Base-by-base conservation (phyloP, 2,797 vertebrate genomes). In the Melopsittacus undulatus region DNA sequence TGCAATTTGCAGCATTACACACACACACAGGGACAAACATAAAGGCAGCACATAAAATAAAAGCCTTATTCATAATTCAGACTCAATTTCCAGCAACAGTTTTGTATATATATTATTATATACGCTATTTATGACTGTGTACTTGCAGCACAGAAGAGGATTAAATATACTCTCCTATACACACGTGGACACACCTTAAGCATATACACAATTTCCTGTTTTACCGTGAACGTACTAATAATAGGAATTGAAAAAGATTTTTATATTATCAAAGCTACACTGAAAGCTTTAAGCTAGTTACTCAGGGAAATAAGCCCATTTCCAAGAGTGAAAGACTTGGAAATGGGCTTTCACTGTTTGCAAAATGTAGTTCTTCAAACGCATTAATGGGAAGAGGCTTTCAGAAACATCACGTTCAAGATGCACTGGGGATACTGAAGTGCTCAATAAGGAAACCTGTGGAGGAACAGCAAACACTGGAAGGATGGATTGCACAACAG, bases 161-260 rank as follows among this genome's bases (percentile, higher is more conserved):
- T 80, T 89, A 84, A 90, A 68, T 67, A 77, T 14, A 63, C 6
- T 75, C 40, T 68, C 62, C 57, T 19, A 13, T 51, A 45, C n/a
- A 82, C 40, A 56, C 54, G 78, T 76, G 27, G 21, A 63, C 40
- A 92, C 29, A 89, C 49, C 26, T 36, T 18, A 83, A 78, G 66
- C 74, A 77, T 26, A 93, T 42, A 89, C 38, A 92, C 36, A 56
- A 64, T 79, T 84, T 89, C 42, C 72, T 75, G 23, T 29, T 67
- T 68, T 72, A 73, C 38, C 5, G 1, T 29, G 64, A 91, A 64
- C 49, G 29, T 20, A 80, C 22, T 91, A 81, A 93, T 51, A 34
- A 89, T n/a, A 92, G 62, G 75, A 91, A 94, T 48, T 87, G n/a
- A 89, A 54, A 93, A 87, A 76, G 16, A 42, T 52, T 73, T 91